These are phyloP conservation scores for Anguilla megastoma DNA, from an alignment of 2,797 vertebrate species.

Conservation along the genomic window DNA sequence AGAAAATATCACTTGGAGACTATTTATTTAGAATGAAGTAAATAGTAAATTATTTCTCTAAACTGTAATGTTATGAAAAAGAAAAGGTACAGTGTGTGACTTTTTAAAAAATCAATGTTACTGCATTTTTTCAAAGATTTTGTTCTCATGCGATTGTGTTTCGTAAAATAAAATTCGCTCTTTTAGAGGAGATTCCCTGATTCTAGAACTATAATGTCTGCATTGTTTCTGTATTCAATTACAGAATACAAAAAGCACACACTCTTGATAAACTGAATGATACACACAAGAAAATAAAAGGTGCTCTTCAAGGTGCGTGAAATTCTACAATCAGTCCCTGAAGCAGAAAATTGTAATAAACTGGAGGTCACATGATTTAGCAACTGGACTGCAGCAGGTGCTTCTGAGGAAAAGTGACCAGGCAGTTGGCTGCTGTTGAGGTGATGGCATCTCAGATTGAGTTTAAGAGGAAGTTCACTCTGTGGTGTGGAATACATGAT, in stretches of 20 bases:
- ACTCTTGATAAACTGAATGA: background rate
- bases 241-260: background rate
- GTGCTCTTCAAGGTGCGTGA: background rate
- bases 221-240: background rate
- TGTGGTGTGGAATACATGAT: background rate
- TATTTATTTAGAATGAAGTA: background rate
- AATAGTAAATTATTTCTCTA: background rate
- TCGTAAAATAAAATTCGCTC: background rate
- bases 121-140: background rate
- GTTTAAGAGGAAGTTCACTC: background rate
- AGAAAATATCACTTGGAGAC: too few species aligned
- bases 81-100: background rate
- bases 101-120: background rate
- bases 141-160: background rate
- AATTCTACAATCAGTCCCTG: background rate
- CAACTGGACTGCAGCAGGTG: background rate
- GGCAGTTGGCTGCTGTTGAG: background rate
- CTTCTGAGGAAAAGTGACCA: background rate
- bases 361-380: background rate
- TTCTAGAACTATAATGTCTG: background rate
- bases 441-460: background rate
- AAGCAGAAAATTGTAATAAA: background rate
- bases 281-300: background rate
- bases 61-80: background rate
- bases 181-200: background rate